Percentiles rank a stretch among this genome's conserved stretches.
These are phyloP conservation scores for Echinometra lucunter DNA, from an alignment of 53 echinoderm and acorn worm species.

Conservation along the genomic window DNA sequence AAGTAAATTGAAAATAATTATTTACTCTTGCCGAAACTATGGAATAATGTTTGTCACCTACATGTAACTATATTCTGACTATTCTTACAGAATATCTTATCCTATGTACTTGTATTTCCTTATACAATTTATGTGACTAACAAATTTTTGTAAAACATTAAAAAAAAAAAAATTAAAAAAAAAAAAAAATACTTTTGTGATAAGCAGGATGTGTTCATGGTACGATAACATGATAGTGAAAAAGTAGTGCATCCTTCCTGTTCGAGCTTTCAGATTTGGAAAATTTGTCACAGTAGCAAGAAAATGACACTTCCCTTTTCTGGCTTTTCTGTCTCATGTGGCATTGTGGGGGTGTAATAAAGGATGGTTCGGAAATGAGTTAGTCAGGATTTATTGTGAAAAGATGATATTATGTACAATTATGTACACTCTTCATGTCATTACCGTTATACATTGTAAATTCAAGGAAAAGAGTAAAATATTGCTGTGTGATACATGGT, in stretches of 20 bases:
- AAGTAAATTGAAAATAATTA: too few relatives aligned
- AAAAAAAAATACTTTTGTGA: too few relatives aligned
- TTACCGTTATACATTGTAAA: not conserved
- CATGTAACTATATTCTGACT: too few relatives aligned
- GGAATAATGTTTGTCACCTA: too few relatives aligned
- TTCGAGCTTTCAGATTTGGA: not conserved
- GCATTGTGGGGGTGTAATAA: not conserved
- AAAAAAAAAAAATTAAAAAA: too few relatives aligned
- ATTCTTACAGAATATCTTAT: too few relatives aligned
- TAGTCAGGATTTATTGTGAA: not conserved
- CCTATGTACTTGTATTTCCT: too few relatives aligned
- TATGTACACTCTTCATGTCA: not conserved
- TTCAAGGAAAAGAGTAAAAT: not conserved
- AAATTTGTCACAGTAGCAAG: conserved; percentile 22
- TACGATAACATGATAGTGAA: not conserved
- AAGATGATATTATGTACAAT: too few relatives aligned
- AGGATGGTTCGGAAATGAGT: conserved; percentile 4
- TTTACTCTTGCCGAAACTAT: too few relatives aligned
- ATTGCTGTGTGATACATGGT: too few relatives aligned
- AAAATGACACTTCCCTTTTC: not conserved
- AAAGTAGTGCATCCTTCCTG: conserved; percentile 39
- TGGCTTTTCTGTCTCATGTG: not conserved
- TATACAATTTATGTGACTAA: too few relatives aligned
- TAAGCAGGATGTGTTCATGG: not conserved
- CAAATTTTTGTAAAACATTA: too few relatives aligned